Conservation (phyloP, 2,113 vertebrate genomes). For the Glaucomys volans region DNA sequence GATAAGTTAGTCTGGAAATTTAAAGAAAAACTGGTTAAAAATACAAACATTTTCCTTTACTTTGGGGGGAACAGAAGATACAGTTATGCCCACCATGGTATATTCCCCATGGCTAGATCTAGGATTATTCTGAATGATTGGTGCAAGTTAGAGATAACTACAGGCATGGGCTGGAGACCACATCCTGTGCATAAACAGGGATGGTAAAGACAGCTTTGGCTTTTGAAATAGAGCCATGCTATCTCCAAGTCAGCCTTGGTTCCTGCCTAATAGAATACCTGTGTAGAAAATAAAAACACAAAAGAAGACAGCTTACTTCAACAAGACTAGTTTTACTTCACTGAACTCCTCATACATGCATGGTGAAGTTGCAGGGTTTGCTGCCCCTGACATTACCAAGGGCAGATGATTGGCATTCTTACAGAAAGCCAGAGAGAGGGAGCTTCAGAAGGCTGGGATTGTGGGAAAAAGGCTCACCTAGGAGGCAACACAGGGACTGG, state of each 20-base stretch:
- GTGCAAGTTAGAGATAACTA: neutral
- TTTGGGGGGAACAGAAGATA: neutral
- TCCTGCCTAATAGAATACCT: neutral
- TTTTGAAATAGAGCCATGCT: neutral
- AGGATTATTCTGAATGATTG: neutral
- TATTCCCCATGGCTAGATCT: neutral
- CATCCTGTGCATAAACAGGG: neutral
- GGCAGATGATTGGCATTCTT: no score
- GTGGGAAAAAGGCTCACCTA: neutral
- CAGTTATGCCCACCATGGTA: neutral
- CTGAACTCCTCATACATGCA: neutral
- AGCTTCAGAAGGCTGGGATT: neutral
- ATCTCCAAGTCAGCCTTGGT: neutral
- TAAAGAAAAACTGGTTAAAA: constrained; percentile 25
- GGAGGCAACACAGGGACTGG: neutral
- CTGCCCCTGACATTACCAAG: neutral
- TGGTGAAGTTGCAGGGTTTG: neutral
- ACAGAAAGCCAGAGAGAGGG: neutral
- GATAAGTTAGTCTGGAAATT: neutral
- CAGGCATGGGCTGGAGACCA: neutral
- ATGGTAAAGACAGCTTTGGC: neutral
- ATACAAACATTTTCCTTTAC: neutral
- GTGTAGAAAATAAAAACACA: neutral
- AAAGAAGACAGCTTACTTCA: neutral
- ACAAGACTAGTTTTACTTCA: neutral